Evolutionary conservation across 2,797 vertebrate species (phyloP).

Genomic region (Malurus splendens): DNA sequence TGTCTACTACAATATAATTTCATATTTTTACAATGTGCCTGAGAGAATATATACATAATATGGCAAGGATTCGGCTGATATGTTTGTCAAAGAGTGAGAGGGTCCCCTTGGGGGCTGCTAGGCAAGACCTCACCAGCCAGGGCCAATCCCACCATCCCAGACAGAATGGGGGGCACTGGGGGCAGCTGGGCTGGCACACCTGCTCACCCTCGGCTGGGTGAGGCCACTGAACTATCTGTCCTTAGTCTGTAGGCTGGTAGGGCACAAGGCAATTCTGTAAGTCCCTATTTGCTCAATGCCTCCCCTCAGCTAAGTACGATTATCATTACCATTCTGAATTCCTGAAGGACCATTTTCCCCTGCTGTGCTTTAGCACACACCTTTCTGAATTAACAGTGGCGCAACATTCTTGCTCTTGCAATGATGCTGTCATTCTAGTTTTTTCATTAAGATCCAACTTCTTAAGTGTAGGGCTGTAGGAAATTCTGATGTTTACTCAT

Average conservation of each 20-base stretch:
- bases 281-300: background rate
- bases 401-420: background rate
- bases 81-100: background rate
- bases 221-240: background rate
- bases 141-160: background rate
- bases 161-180: accelerated
- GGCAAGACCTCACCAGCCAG: background rate
- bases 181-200: accelerated
- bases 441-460: background rate
- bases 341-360: background rate
- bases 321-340: background rate
- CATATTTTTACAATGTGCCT: background rate
- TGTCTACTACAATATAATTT: background rate
- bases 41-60: background rate
- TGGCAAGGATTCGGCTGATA: background rate
- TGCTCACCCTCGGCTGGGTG: background rate
- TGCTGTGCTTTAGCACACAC: background rate
- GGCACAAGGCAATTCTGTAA: background rate
- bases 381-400: background rate
- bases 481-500: background rate
- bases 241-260: background rate
- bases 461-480: background rate
- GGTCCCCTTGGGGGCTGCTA: background rate
- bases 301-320: background rate
- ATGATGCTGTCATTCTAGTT: accelerated